Conservation (phyloP, 2,113 vertebrate species). For the Ictidomys tridecemlineatus region DNA sequence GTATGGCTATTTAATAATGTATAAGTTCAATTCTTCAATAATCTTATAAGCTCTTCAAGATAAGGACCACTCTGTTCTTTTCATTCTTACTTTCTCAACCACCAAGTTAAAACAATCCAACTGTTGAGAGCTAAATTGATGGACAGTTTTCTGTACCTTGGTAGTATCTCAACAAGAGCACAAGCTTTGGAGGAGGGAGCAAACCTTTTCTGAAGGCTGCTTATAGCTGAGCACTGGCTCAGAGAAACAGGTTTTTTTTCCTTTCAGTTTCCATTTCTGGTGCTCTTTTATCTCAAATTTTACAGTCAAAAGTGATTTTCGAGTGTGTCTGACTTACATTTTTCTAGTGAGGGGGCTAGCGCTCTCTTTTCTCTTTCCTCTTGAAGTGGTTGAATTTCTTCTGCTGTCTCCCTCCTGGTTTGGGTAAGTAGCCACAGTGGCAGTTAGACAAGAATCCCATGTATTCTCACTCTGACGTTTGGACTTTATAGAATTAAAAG, state of each 20-base stretch:
- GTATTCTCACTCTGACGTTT: background rate
- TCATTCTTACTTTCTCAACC: background rate
- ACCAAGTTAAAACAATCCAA: background rate
- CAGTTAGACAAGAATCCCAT: background rate
- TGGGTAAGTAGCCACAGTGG: background rate
- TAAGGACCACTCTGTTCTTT: background rate
- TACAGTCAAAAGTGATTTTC: constrained; percentile 12
- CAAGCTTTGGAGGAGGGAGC: background rate
- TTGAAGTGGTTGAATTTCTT: background rate
- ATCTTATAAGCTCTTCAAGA: constrained; percentile 7
- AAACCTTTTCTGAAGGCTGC: background rate
- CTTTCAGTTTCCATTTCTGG: background rate
- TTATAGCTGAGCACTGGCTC: background rate
- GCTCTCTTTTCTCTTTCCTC: background rate
- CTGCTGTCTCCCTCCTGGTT: background rate
- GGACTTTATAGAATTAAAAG: constrained; percentile 39
- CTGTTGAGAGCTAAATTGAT: background rate
- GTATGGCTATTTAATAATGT: constrained; percentile 14
- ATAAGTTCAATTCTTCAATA: constrained; percentile 11
- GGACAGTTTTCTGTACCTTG: background rate
- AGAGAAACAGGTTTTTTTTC: background rate
- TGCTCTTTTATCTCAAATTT: constrained; percentile 16
- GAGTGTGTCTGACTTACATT: background rate
- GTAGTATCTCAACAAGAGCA: background rate
- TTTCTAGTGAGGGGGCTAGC: constrained; percentile 8